phyloP scores from a whole-genome alignment of 2,888 invertebrate species.

The Lithodes maja region DNA sequence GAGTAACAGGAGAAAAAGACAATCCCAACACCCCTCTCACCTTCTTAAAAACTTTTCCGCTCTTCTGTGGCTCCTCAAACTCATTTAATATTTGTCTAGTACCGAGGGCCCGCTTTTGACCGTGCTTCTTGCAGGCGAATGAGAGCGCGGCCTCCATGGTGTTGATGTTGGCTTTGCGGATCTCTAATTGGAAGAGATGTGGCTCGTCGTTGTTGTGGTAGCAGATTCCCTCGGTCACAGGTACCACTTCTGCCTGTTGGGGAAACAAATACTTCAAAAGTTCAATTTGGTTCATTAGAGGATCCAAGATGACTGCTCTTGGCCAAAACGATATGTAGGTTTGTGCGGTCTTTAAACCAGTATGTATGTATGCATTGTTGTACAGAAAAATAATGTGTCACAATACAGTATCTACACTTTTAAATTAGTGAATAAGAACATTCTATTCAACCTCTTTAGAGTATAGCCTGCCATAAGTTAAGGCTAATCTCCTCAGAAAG shows the following conservation, averaged over 20 bases:
- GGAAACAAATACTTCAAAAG: background rate
- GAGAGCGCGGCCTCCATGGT: conserved; percentile 81
- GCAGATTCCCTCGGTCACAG: conserved; percentile 54
- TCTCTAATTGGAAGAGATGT: conserved; percentile 56
- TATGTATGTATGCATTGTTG: too few species aligned
- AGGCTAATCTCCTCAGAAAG: too few species aligned
- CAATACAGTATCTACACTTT: too few species aligned
- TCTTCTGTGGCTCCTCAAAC: conserved; percentile 94
- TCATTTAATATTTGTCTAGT: conserved; percentile 93
- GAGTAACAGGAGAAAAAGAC: too few species aligned
- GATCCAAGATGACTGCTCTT: too few species aligned
- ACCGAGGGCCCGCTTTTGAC: conserved; percentile 86
- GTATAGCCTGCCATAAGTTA: too few species aligned
- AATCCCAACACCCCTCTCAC: conserved; percentile 75
- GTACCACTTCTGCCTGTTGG: conserved; percentile 10
- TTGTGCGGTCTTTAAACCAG: too few species aligned
- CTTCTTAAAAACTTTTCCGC: conserved; percentile 97
- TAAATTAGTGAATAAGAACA: too few species aligned
- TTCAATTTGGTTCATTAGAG: too few species aligned
- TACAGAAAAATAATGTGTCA: too few species aligned
- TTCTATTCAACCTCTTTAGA: too few species aligned
- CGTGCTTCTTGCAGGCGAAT: conserved; percentile 85
- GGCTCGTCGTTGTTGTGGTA: conserved; percentile 44
- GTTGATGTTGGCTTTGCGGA: conserved; percentile 54
- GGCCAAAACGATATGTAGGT: too few species aligned